Base-by-base conservation (phyloP, 2,888 invertebrate genomes). In the Griposia aprilina region DNA sequence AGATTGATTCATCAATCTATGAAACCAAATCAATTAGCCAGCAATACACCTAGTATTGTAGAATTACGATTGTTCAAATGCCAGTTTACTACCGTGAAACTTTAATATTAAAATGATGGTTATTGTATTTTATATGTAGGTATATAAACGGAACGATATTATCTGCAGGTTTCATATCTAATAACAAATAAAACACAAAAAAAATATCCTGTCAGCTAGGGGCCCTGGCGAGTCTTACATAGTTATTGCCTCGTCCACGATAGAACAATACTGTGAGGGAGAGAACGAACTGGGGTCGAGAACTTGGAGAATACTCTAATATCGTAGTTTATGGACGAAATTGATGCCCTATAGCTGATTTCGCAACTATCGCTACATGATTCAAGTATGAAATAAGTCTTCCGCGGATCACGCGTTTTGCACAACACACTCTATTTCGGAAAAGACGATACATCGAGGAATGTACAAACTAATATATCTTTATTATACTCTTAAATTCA, bases 361-460 rank as follows among this genome's bases (percentile, higher is more conserved):
- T 26, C 20, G 8, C 26, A 26, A 23, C 23, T 15, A 8, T 23
- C 17, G 23, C 11, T 55, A 45, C 20, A 52, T 30, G 10, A 55
- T 26, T n/a, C 11, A 52, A 36, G 6, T 30, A 60, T 30, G 6
- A 23, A 78, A 36, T 48, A 65, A 20, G 13, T 57, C 17, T 48
- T 26, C 41, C 20, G 13, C 17, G 11, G n/a, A 65, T 17, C 10
- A 20, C 7, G 10, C 36, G 36, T 50, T 62, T 63, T 10, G 20
- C n/a, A 48, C n/a, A 26, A 8, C 36, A 50, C 23, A 1, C 55
- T 65, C 11, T 20, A 6, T 66, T 79, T 50, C 55, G 4, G 23
- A 67, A 62, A 67, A 23, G 20, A 50, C 15, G 5, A 65, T 30
- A 80, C 78, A 83, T 82, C 82, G 80, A 82, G 48, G 17, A 59